These are phyloP conservation scores for Gallinago paraguaiae DNA, from an alignment of 2,113 vertebrate genomes.

Conservation along the genomic window DNA sequence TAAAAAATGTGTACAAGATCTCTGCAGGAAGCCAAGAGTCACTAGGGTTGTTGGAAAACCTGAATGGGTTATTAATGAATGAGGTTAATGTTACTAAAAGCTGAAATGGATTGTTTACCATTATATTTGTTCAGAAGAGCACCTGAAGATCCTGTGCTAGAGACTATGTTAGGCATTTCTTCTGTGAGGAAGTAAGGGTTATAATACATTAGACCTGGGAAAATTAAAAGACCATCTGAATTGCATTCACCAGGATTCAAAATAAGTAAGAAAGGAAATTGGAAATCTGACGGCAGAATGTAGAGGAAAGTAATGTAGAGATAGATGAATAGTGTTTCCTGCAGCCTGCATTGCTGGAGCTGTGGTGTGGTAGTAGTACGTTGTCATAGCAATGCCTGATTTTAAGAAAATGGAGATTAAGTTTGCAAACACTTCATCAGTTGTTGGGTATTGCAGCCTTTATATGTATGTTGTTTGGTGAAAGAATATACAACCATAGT, in stretches of 20 bases:
- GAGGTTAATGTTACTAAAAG: not conserved
- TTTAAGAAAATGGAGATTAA: constrained; percentile 40
- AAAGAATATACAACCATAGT: not conserved
- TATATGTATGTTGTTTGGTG: not conserved
- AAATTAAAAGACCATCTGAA: not conserved
- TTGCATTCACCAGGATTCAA: not conserved
- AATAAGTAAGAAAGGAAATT: not conserved
- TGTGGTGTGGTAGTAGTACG: not conserved
- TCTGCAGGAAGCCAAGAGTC: not conserved
- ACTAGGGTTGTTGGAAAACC: not conserved
- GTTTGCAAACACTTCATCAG: constrained; percentile 27
- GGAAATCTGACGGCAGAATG: not conserved
- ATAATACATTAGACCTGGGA: not conserved
- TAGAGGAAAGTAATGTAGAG: not conserved
- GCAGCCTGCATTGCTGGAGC: not conserved
- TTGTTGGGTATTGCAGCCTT: not conserved
- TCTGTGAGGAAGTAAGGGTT: not conserved
- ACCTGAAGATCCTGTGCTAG: not conserved
- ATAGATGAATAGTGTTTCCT: not conserved
- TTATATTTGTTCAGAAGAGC: not conserved
- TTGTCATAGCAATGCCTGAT: constrained; percentile 48
- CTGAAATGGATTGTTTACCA: not conserved
- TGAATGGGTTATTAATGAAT: not conserved
- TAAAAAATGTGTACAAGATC: not conserved
- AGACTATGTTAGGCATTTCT: not conserved